phyloP scores from a whole-genome alignment of 2,888 invertebrate genomes.

The Lasioglossum zephyrum region DNA sequence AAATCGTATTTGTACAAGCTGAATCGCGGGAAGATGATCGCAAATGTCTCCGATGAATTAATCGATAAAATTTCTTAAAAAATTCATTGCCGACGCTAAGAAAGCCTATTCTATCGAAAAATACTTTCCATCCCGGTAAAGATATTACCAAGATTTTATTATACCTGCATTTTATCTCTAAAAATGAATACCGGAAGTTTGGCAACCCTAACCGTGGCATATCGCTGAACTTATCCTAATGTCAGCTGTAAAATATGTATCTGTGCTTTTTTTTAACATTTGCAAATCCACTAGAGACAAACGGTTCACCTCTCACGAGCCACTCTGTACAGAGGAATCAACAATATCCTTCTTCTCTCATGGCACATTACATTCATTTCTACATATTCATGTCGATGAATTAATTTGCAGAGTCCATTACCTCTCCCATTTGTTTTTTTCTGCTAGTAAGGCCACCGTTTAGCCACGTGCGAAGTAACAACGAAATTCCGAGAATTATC shows the following conservation, averaged over 20 bases:
- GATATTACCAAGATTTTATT: background rate
- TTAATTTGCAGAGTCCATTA: slow-evolving; percentile 51
- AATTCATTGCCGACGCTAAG: background rate
- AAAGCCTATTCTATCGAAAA: background rate
- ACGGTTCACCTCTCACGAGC: background rate
- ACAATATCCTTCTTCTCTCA: slow-evolving; percentile 33
- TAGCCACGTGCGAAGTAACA: slow-evolving; percentile 44
- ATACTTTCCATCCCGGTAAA: background rate
- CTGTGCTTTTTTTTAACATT: background rate
- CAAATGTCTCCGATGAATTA: slow-evolving; percentile 2
- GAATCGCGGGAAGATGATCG: background rate
- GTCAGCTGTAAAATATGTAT: background rate
- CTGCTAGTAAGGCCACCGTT: slow-evolving; percentile 50
- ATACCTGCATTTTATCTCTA: background rate
- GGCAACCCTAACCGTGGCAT: background rate
- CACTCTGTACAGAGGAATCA: slow-evolving; percentile 17
- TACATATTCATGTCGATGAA: slow-evolving; percentile 33
- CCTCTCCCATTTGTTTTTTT: slow-evolving; percentile 49
- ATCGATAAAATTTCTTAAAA: background rate
- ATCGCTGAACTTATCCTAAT: background rate
- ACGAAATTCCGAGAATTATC: slow-evolving; percentile 14
- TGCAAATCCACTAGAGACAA: background rate
- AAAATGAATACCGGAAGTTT: background rate
- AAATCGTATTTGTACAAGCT: slow-evolving; percentile 35
- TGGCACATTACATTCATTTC: slow-evolving; percentile 52